Base-by-base conservation (phyloP, 1,140 invertebrate species). In the Microplitis demolitor region DNA sequence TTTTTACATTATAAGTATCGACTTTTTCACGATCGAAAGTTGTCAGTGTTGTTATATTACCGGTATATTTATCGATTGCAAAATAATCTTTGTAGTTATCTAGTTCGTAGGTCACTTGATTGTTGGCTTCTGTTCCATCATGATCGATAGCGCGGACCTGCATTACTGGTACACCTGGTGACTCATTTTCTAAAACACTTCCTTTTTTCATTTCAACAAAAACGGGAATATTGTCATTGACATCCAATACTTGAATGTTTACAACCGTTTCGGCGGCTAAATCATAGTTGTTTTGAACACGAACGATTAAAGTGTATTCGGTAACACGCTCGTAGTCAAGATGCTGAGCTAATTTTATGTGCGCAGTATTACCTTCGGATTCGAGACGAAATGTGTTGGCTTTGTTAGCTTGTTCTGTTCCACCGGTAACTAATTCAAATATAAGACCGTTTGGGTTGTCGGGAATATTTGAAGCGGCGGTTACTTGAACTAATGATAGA, bases 171-270 rank as follows among this genome's bases (percentile, higher is more conserved):
- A 94, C 93, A 13, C 94, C 95, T 0, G 89, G 82, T 2, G 89
- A 89, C 83, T 97, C 94, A 82, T 96, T 95, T 88, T 96, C 95
- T 74, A 94, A 82, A 4, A 96, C 94, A 83, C 90, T 93, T 2
- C 93, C 95, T 60, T 90, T 90, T 75, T 92, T 89, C 11, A 94
- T 89, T 84, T 95, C 93, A 8, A 89, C 92, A 80, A 96, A 97
- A 72, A 91, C 90, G 0, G 95, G 96, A 76, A 95, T 94, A 79
- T 95, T 94, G 81, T 97, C 95, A 78, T 97, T 97, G 0, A 96
- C 95, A 78, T 97, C 95, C 79, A 91, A 87, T 1, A 96, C 89
- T 79, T 92, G 90, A 31, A 97, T 93, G 70, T 91, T 91, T 4
- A 97, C 89, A 54, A 91, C 90, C 4, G 92, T 93, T 86, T 95